Evolutionary conservation across 2,113 vertebrate species (phyloP).

Genomic region (Grus americana): DNA sequence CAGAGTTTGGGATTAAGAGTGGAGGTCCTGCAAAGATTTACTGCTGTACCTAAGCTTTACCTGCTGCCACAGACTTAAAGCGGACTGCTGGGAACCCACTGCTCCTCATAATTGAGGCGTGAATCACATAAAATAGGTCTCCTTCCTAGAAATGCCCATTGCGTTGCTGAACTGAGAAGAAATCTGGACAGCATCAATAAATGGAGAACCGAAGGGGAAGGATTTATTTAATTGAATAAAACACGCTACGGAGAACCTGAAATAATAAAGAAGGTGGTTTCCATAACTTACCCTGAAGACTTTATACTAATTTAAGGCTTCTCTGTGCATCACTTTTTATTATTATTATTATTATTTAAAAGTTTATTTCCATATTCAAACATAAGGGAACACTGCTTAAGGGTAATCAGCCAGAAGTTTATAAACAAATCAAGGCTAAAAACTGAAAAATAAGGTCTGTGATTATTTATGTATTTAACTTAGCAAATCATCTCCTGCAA

Average conservation of each 20-base stretch:
- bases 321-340: background rate
- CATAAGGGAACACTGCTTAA: background rate
- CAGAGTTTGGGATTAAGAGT: background rate
- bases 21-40: background rate
- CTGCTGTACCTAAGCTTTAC: background rate
- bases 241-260: background rate
- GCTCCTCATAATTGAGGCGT: background rate
- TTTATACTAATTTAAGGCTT: background rate
- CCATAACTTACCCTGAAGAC: background rate
- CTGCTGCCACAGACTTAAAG: background rate
- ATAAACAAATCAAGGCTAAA: conserved; percentile 1
- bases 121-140: background rate
- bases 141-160: background rate
- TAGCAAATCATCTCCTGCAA: background rate
- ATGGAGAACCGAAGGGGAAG: background rate
- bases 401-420: background rate
- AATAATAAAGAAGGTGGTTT: background rate
- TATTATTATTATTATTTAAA: background rate
- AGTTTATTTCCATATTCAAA: background rate
- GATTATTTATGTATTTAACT: background rate
- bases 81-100: background rate
- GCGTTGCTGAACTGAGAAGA: background rate
- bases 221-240: background rate
- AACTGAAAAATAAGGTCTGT: background rate
- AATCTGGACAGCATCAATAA: background rate